phyloP scores from a whole-genome alignment of 1,140 invertebrate species.

The Aphaenogaster floridana region DNA sequence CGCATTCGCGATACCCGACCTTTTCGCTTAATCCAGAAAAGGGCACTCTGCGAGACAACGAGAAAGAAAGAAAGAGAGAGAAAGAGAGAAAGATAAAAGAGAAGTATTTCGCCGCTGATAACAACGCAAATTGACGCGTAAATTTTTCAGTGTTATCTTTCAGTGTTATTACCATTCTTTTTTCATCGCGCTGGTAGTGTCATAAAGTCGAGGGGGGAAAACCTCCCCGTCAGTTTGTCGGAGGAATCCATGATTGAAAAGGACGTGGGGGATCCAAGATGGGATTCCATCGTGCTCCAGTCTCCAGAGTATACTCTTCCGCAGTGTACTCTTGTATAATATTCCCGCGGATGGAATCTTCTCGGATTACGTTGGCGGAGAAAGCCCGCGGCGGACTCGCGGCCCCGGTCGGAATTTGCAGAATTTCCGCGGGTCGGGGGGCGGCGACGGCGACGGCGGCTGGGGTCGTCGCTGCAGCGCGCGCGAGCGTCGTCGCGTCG shows the following conservation, averaged over 20 bases:
- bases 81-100: background rate
- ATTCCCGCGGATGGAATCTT: background rate
- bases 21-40: constrained; percentile 11
- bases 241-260: constrained; percentile 33
- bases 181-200: background rate
- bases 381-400: background rate
- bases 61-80: background rate
- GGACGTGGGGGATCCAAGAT: background rate
- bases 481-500: background rate
- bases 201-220: background rate
- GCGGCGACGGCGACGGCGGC: too few relatives aligned
- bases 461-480: background rate
- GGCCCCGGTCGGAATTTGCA: background rate
- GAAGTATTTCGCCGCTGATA: background rate
- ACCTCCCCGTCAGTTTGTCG: background rate
- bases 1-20: background rate
- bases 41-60: background rate
- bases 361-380: background rate
- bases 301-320: background rate
- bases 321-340: background rate
- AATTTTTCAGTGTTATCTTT: background rate
- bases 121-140: constrained; percentile 22
- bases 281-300: background rate
- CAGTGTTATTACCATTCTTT: background rate
- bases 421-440: background rate